A percentile compares a stretch with the other conserved stretches of the same genome.
Evolutionary conservation across 2,888 invertebrate species (phyloP).

Genomic region (Tenthredo scrophulariae): DNA sequence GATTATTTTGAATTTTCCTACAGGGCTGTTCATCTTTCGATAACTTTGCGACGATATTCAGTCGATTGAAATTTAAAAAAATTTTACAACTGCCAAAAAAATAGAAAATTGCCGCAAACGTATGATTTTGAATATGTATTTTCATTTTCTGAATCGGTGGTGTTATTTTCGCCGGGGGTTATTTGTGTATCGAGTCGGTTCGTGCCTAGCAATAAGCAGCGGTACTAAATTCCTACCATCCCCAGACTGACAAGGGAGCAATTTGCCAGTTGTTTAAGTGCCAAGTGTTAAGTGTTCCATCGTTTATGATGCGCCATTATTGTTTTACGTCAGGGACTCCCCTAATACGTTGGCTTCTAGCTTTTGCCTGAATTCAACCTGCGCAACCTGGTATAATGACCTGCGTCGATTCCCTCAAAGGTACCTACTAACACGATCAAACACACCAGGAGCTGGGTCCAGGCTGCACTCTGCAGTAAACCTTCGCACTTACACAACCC

Average conservation of each 20-base stretch:
- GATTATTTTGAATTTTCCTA: neutral
- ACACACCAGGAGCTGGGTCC: neutral
- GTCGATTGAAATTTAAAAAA: neutral
- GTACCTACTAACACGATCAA: neutral
- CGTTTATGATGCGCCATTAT: slow-evolving; percentile 78
- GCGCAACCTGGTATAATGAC: slow-evolving; percentile 34
- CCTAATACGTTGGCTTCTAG: slow-evolving; percentile 57
- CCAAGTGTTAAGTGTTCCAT: slow-evolving; percentile 78
- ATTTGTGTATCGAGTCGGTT: slow-evolving; percentile 22
- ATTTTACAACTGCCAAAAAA: no score
- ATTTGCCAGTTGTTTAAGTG: slow-evolving; percentile 79
- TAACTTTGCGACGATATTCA: neutral
- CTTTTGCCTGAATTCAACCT: slow-evolving; percentile 25
- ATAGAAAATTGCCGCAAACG: neutral
- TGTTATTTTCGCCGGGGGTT: neutral
- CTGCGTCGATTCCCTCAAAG: slow-evolving; percentile 1
- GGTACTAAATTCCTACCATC: slow-evolving; percentile 74
- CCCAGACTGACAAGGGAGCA: slow-evolving; percentile 76
- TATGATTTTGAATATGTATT: neutral
- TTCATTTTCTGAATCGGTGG: neutral
- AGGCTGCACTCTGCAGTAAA: slow-evolving; percentile 37
- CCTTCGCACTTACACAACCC: slow-evolving; percentile 66
- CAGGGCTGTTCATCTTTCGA: neutral
- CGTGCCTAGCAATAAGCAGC: slow-evolving; percentile 46
- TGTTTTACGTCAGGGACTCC: slow-evolving; percentile 76